Evolutionary conservation across 2,113 vertebrate genomes (phyloP).

Genomic region (Gymnorhina tibicen): DNA sequence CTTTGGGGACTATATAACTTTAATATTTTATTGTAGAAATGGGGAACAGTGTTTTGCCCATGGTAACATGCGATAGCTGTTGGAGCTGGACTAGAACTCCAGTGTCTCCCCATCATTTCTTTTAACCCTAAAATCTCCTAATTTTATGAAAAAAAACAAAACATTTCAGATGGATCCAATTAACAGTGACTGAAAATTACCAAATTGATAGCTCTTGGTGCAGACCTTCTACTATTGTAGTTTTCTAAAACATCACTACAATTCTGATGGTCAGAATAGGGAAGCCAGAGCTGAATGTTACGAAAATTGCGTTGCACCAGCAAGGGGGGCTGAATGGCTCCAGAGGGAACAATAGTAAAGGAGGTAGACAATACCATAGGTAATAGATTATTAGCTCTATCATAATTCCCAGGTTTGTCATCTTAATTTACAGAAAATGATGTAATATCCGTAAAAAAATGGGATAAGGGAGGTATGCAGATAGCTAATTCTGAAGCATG

Average conservation of each 20-base stretch:
- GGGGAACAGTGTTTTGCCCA: neutral
- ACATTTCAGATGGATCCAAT: neutral
- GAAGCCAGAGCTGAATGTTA: neutral
- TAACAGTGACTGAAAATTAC: neutral
- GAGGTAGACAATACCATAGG: neutral
- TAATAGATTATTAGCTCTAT: neutral
- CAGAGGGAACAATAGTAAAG: neutral
- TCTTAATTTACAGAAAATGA: neutral
- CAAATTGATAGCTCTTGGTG: neutral
- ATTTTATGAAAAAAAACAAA: neutral
- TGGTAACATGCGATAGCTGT: neutral
- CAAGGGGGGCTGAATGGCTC: neutral
- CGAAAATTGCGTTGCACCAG: neutral
- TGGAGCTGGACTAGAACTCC: neutral
- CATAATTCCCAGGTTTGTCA: neutral
- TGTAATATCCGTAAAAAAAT: neutral
- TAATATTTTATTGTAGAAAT: neutral
- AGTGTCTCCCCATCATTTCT: neutral
- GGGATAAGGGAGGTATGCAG: fast-evolving
- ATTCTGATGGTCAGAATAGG: neutral
- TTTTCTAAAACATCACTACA: neutral
- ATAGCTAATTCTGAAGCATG: neutral
- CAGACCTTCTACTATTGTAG: neutral
- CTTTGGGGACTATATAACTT: neutral
- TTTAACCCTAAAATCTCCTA: neutral